phyloP scores from a whole-genome alignment of 2,797 vertebrate species.

The Hippocampus kuda region DNA sequence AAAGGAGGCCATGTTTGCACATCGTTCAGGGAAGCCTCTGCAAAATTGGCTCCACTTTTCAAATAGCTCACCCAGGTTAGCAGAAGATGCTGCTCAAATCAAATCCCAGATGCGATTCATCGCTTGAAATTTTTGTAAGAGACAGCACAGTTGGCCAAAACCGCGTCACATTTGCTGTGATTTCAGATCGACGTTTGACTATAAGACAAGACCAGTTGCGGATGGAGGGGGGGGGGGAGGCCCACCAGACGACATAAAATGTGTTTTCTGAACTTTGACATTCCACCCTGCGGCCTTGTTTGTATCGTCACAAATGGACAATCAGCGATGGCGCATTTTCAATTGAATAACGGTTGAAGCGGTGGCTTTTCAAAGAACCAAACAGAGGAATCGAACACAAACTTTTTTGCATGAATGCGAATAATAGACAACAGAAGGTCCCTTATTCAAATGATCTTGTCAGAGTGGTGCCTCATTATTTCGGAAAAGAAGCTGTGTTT shows the following conservation, averaged over 20 bases:
- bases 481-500: not conserved
- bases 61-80: constrained; percentile 29
- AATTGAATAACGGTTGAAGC: not conserved
- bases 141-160: constrained; percentile 7
- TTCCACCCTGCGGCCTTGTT: not conserved
- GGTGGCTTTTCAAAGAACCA: not conserved
- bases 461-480: constrained; percentile 1
- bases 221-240: no score
- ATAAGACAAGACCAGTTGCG: not conserved
- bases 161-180: constrained; percentile 16
- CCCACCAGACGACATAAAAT: constrained; percentile 10
- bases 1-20: constrained; percentile 27
- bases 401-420: not conserved
- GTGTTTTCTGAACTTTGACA: constrained; percentile 8
- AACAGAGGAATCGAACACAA: not conserved
- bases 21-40: constrained; percentile 18
- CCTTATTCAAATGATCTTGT: not conserved
- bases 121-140: constrained; percentile 6
- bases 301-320: constrained; percentile 7
- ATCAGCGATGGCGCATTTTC: not conserved
- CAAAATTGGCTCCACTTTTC: constrained; percentile 25
- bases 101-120: constrained; percentile 35
- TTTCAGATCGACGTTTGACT: not conserved
- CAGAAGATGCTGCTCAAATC: constrained; percentile 27
- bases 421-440: not conserved